Conservation (phyloP, 2,797 vertebrate species). For the Helarctos malayanus region DNA sequence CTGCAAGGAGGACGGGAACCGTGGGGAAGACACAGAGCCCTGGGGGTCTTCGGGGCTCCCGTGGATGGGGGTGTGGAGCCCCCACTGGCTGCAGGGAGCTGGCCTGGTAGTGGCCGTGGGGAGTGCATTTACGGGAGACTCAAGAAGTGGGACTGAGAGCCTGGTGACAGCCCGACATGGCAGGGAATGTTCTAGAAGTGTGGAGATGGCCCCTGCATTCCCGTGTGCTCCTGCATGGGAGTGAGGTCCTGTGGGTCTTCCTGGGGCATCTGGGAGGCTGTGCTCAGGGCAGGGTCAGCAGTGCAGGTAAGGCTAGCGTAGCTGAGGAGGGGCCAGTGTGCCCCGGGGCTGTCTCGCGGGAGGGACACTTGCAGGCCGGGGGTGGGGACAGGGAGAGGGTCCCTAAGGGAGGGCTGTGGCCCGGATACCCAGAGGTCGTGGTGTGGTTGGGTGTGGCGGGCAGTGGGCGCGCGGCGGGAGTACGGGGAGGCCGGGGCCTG, state of each 20-base stretch:
- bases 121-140: background rate
- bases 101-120: background rate
- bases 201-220: rapidly evolving
- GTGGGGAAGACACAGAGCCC: rapidly evolving
- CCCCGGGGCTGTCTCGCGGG: background rate
- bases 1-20: no score
- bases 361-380: rapidly evolving
- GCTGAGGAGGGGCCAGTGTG: rapidly evolving
- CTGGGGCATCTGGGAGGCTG: background rate
- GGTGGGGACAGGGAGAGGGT: background rate
- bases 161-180: rapidly evolving
- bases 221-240: rapidly evolving
- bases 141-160: background rate
- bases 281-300: background rate
- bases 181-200: background rate
- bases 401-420: background rate
- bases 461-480: rapidly evolving
- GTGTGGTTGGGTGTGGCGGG: no score
- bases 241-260: rapidly evolving
- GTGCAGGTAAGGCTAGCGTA: rapidly evolving
- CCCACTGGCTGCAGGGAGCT: background rate
- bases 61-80: rapidly evolving
- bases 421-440: rapidly evolving
- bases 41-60: rapidly evolving
- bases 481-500: rapidly evolving